Base-by-base conservation (phyloP, 1,140 invertebrate species). In the Drosophila navojoa region DNA sequence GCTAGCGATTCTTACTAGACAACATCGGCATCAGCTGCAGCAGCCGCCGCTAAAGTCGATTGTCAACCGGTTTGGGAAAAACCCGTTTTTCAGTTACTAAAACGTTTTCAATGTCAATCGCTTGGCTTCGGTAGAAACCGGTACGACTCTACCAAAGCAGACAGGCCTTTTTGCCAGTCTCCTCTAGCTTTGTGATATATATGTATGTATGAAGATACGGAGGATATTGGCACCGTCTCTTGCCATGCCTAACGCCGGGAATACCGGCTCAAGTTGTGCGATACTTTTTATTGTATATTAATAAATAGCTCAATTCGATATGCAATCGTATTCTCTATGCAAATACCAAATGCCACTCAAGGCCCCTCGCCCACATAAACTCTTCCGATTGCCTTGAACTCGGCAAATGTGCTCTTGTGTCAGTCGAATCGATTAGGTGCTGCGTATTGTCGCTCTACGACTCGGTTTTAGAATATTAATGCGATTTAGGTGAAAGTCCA, bases 71-170 rank as follows among this genome's bases (percentile, higher is more conserved):
- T 73, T 73, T 69, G 35, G 25, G 11, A 38, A 67, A 85, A 89
- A 87, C 82, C 47, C 47, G 84, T 87, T 73, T 62, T n/a, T 40
- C 40, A 60, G 82, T 71, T 64, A 59, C 70, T 81, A 67, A 71
- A 87, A 58, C 84, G 76, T 89, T 89, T 87, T 87, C 82, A 87
- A 87, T 87, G 82, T 87, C 82, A 87, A 78, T 68, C 66, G 69
- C 35, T 67, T 66, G 59, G 35, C 58, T 66, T 68, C 66, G 54
- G 44, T 61, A 54, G 42, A 42, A 61, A 69, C 54, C 61, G 59
- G 52, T 61, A 49, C 62, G 44, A 42, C 11, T 44, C 16, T 19
- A 11, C 5, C 47, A 32, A 29, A 47, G 45, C 55, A 68, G 63
- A 59, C 62, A 44, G 62, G 32, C 52, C 57, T 67, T 68, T 68